Percentiles rank a stretch among this genome's conserved stretches.
phyloP scores from a whole-genome alignment of 2,797 vertebrate species.

The Hemibagrus guttatus region DNA sequence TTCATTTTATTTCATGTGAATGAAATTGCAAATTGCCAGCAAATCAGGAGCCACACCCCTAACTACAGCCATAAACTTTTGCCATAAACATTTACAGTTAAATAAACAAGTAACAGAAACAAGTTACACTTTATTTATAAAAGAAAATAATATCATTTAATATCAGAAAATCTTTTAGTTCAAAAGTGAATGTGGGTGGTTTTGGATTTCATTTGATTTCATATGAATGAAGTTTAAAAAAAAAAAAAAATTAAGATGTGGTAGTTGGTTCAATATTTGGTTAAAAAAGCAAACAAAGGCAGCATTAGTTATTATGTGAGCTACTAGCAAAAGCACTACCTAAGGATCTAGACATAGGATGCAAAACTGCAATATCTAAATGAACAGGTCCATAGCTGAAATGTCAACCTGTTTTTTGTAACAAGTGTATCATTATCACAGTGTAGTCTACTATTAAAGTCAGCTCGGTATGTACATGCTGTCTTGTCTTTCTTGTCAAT shows the following conservation, averaged over 20 bases:
- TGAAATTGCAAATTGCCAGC: background rate
- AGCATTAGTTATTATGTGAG: conserved; percentile 20
- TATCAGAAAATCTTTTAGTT: no score
- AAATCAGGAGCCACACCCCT: background rate
- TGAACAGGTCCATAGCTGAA: background rate
- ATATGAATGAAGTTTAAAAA: no score
- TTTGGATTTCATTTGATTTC: no score
- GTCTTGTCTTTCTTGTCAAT: background rate
- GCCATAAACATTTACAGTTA: no score
- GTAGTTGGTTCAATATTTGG: conserved; percentile 46
- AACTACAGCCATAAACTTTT: background rate
- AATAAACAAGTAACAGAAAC: no score
- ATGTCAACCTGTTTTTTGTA: background rate
- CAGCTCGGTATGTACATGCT: no score
- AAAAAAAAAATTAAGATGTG: no score
- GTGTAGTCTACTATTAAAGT: background rate
- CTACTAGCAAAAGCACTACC: background rate
- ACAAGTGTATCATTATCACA: background rate
- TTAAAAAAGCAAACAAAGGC: conserved; percentile 41
- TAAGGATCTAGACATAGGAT: background rate
- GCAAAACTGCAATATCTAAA: background rate
- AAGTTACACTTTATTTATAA: no score
- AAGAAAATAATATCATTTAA: no score
- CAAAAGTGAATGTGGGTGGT: no score
- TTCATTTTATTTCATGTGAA: background rate